These are phyloP conservation scores for Chiridota heheva DNA, from an alignment of 35 echinoderm and acorn worm genomes.

Conservation along the genomic window DNA sequence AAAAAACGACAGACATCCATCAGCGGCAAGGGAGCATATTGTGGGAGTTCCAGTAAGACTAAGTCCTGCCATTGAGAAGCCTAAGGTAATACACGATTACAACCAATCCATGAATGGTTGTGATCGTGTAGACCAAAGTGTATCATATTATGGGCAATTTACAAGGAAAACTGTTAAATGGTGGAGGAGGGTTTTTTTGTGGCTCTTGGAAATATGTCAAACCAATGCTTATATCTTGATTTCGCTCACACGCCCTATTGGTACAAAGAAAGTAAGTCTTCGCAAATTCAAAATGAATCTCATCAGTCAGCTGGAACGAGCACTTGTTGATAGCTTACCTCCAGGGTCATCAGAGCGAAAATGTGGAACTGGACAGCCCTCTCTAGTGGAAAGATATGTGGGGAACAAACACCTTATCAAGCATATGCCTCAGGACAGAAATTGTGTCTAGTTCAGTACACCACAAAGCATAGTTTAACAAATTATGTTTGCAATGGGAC, in stretches of 20 bases:
- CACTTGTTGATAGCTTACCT: not conserved
- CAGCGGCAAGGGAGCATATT: slow-evolving; percentile 2
- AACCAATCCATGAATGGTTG: slow-evolving; percentile 29
- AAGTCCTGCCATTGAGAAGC: slow-evolving; percentile 1
- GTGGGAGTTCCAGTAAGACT: not conserved
- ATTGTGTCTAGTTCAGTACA: slow-evolving; percentile 20
- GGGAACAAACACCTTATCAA: slow-evolving; percentile 37
- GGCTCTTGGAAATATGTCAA: slow-evolving; percentile 17
- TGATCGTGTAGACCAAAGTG: slow-evolving; percentile 27
- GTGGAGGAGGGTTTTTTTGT: slow-evolving; percentile 14
- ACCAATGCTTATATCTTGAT: slow-evolving; percentile 12
- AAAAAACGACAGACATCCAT: too few relatives aligned
- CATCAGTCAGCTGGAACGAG: not conserved
- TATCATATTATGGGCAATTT: slow-evolving; percentile 41
- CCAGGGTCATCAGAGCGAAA: not conserved
- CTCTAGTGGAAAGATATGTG: slow-evolving; percentile 1
- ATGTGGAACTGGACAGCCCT: not conserved
- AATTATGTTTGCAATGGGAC: slow-evolving; percentile 3
- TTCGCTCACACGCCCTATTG: slow-evolving; percentile 2
- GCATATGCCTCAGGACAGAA: slow-evolving; percentile 14
- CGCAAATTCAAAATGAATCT: slow-evolving; percentile 18
- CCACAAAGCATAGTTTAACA: not conserved
- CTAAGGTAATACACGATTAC: slow-evolving; percentile 21
- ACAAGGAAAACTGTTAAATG: slow-evolving; percentile 10
- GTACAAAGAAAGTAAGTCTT: not conserved